Base-by-base conservation (phyloP, 2,888 invertebrate species). In the Drosophila cracens region DNA sequence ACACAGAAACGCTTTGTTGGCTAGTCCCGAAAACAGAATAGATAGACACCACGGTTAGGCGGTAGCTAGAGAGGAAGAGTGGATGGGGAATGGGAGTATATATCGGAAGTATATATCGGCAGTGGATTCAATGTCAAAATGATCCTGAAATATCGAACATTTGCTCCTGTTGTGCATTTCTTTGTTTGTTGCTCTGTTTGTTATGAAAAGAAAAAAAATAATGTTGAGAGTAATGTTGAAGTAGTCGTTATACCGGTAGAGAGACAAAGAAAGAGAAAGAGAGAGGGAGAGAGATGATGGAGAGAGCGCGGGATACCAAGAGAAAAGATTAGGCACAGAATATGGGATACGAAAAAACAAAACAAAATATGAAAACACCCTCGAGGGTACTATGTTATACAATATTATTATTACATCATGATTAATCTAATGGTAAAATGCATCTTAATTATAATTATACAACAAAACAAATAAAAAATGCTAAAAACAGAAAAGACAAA, bases 101-200 rank as follows among this genome's bases (percentile, higher is more conserved):
- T n/a, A 34, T 33, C 46, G 52, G 34, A 40, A 27, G 27, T 29
- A 48, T 40, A 62, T 40, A 58, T 51, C 46, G 63, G 34, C 52
- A 57, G 31, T 27, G 52, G 60, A 62, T 25, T 43, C 18, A 46
- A 51, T 49, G 40, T 63, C 29, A 13, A 13, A 31, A 31, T 48
- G 56, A 76, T 77, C 79, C 82, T 74, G 68, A 65, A 58, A 56
- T 59, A 81, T 74, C 76, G 64, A 81, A 79, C 67, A 53, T 74
- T 77, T 79, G 86, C 87, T 87, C 83, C 86, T 86, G 87, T 85
- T 87, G 88, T 87, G 78, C 80, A 81, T 77, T 79, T 88, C 84
- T 78, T 87, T 89, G 83, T 85, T 85, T 87, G 79, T 89, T 87
- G 87, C 89, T 89, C 87, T 87, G 87, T 88, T 88, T 81, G 87